Conservation (phyloP, 2,797 vertebrate genomes). For the Coluber constrictor region DNA sequence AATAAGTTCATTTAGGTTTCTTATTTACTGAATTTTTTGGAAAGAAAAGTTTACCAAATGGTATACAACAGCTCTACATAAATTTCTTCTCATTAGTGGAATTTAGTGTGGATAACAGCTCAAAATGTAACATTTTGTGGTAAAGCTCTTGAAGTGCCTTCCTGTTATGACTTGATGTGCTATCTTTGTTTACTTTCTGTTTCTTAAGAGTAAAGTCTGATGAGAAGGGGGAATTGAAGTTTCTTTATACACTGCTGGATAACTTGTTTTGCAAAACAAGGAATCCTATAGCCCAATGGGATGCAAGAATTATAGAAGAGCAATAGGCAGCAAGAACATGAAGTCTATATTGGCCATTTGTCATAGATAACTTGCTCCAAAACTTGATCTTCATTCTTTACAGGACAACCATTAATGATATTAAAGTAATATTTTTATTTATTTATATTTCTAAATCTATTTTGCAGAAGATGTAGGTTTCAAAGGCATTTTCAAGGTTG, state of each 20-base stretch:
- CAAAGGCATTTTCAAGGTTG: slow-evolving; percentile 30
- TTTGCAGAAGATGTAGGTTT: slow-evolving; percentile 31
- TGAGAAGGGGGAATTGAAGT: slow-evolving; percentile 49
- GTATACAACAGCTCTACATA: too few species aligned
- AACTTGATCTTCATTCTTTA: background rate
- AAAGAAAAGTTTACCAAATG: background rate
- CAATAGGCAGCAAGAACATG: background rate
- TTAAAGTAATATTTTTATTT: background rate
- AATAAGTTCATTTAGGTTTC: background rate
- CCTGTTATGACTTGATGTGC: background rate
- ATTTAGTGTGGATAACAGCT: background rate
- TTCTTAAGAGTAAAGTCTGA: slow-evolving; percentile 12
- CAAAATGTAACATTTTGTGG: background rate
- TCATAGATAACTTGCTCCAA: background rate
- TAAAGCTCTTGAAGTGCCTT: background rate
- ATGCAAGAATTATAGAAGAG: slow-evolving; percentile 43
- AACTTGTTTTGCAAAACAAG: slow-evolving; percentile 57
- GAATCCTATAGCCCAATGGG: slow-evolving; percentile 38
- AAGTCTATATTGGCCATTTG: background rate
- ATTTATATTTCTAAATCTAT: background rate
- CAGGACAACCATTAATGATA: background rate
- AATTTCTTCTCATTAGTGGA: background rate
- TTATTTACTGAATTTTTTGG: background rate
- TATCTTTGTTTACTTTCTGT: background rate
- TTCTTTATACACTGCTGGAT: slow-evolving; percentile 51